Conservation (phyloP, 92 coral and sea anemone genomes). For the Zoanthus sociatus region DNA sequence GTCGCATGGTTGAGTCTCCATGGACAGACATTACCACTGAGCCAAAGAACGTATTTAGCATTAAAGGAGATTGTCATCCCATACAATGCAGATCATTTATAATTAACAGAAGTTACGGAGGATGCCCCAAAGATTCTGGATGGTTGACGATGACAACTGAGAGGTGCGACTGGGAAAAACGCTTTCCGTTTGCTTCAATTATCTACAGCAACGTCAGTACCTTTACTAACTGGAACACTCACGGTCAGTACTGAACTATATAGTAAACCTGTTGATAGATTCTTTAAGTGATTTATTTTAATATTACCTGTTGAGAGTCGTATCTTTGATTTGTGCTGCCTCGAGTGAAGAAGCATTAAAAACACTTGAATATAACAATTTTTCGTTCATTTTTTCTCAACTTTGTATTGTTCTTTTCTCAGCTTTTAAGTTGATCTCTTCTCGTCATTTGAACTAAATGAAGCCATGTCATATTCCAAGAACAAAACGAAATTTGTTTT, state of each 20-base stretch:
- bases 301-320: too few species aligned
- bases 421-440: too few species aligned
- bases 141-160: slow-evolving; percentile 19
- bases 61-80: slow-evolving; percentile 38
- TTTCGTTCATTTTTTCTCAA: too few species aligned
- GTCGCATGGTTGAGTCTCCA: slow-evolving; percentile 29
- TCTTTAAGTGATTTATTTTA: too few species aligned
- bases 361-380: too few species aligned
- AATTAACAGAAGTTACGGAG: slow-evolving; percentile 40
- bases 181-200: slow-evolving; percentile 3
- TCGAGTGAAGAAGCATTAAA: too few species aligned
- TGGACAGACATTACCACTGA: slow-evolving; percentile 32
- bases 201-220: slow-evolving; percentile 25
- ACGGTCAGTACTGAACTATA: slow-evolving; percentile 20
- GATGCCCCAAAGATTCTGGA: slow-evolving; percentile 32
- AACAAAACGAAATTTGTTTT: too few species aligned
- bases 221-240: slow-evolving; percentile 25
- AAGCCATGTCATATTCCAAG: too few species aligned
- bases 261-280: too few species aligned
- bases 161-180: slow-evolving; percentile 33
- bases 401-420: too few species aligned
- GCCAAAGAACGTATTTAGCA: slow-evolving; percentile 34
- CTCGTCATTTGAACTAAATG: too few species aligned
- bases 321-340: too few species aligned
- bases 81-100: slow-evolving; percentile 21